A percentile compares a stretch with the other conserved stretches of the same genome.
These are phyloP conservation scores for Hydriomena furcata DNA, from an alignment of 2,888 invertebrate genomes.

Conservation along the genomic window DNA sequence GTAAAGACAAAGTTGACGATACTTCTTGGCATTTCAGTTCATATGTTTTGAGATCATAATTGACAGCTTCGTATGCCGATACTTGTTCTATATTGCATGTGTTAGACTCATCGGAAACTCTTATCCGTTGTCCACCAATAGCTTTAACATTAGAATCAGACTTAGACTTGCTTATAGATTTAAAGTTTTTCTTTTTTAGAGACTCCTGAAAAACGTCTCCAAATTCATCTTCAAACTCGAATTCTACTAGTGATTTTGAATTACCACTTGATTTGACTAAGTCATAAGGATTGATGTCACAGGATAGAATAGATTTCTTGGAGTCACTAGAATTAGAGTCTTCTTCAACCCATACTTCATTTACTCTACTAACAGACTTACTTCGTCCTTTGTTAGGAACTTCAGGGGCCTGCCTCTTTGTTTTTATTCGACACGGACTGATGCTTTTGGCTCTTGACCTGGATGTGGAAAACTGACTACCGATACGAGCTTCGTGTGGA, in stretches of 20 bases:
- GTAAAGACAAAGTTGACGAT: slow-evolving; percentile 62
- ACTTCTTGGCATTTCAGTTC: slow-evolving; percentile 63
- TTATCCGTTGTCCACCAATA: slow-evolving; percentile 87
- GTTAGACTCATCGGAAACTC: slow-evolving; percentile 83
- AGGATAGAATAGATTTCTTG: slow-evolving; percentile 90
- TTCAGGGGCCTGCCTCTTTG: slow-evolving; percentile 76
- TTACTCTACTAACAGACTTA: slow-evolving; percentile 76
- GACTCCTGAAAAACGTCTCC: slow-evolving; percentile 70
- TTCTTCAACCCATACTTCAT: slow-evolving; percentile 76
- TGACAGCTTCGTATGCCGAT: slow-evolving; percentile 74
- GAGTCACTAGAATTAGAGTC: slow-evolving; percentile 56
- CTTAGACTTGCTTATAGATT: slow-evolving; percentile 58
- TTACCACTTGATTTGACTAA: slow-evolving; percentile 85
- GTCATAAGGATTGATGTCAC: slow-evolving; percentile 93
- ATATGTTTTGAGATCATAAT: slow-evolving; percentile 76
- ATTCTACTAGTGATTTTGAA: slow-evolving; percentile 75
- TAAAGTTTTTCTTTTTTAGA: slow-evolving; percentile 59
- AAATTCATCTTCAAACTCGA: slow-evolving; percentile 81
- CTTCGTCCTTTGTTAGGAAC: slow-evolving; percentile 68
- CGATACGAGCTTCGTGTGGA: slow-evolving; percentile 82
- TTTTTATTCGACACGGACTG: slow-evolving; percentile 82
- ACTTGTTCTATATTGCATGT: slow-evolving; percentile 64
- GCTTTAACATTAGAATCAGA: slow-evolving; percentile 83
- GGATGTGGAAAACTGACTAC: slow-evolving; percentile 77
- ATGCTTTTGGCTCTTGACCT: slow-evolving; percentile 82